Conservation (phyloP, 2,797 vertebrate species). For the Mallotus villosus region DNA sequence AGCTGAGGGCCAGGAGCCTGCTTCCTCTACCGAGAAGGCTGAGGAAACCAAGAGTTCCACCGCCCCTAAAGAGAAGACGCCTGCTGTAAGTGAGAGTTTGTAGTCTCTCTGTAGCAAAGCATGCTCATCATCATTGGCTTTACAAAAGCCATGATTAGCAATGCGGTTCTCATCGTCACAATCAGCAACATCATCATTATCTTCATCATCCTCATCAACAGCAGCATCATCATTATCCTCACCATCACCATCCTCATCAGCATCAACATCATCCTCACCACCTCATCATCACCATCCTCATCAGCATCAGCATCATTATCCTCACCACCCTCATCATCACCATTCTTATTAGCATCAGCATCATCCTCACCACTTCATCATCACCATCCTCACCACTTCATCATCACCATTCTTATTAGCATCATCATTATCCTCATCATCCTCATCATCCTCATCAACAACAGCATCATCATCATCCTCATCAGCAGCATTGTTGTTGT, state of each 20-base stretch:
- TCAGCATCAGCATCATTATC: not conserved
- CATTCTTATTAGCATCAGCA: not conserved
- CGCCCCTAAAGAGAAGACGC: slow-evolving; percentile 49
- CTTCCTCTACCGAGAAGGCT: slow-evolving; percentile 19
- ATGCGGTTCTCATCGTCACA: not conserved
- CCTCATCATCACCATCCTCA: not conserved
- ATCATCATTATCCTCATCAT: not conserved
- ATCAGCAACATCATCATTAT: slow-evolving; percentile 1
- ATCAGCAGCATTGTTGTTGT: slow-evolving; percentile 1
- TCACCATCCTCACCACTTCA: slow-evolving; percentile 2
- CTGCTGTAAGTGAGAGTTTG: slow-evolving; percentile 65
- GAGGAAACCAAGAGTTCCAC: slow-evolving; percentile 12
- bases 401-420: not conserved
- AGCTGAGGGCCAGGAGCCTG: slow-evolving; percentile 18
- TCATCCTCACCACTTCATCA: not conserved
- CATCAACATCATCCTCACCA: not conserved
- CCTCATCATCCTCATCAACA: not conserved
- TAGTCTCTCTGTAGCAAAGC: not conserved
- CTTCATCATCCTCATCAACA: not conserved
- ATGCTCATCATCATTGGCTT: not conserved
- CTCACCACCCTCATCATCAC: not conserved
- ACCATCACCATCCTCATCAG: not conserved
- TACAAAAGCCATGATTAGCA: not conserved
- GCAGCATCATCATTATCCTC: not conserved
- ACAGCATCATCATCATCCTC: not conserved